phyloP scores from a whole-genome alignment of 2,888 invertebrate species.

The Tinea trinotella region DNA sequence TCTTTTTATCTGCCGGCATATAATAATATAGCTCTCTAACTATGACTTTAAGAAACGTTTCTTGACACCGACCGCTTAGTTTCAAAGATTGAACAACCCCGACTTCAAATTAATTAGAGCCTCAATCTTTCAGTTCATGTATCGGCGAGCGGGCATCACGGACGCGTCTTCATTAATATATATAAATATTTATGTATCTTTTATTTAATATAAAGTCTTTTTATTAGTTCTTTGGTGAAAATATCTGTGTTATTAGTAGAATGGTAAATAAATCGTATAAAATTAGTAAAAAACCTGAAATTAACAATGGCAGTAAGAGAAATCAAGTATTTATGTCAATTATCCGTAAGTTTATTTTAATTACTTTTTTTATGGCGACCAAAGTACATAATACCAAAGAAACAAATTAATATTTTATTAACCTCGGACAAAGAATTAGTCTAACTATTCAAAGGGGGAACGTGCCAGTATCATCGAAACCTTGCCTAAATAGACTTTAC shows the following conservation, averaged over 20 bases:
- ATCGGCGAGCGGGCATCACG: not conserved
- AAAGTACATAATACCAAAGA: no score
- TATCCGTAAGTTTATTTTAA: slow-evolving; percentile 36
- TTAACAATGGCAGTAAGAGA: slow-evolving; percentile 44
- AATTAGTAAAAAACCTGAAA: not conserved
- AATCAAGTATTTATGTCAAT: slow-evolving; percentile 61
- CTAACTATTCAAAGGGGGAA: no score
- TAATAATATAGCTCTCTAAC: no score
- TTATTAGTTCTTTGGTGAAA: not conserved
- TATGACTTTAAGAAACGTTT: no score
- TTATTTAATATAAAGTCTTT: not conserved
- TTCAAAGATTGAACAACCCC: no score
- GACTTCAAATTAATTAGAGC: no score
- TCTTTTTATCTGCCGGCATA: no score
- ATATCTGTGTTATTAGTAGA: not conserved
- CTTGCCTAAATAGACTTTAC: no score
- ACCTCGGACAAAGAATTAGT: no score
- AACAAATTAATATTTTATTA: no score
- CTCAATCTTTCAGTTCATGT: not conserved
- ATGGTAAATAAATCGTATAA: slow-evolving; percentile 11
- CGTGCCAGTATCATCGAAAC: no score
- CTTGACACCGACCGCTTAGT: no score
- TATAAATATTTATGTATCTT: not conserved
- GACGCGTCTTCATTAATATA: not conserved
- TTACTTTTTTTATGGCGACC: not conserved